A percentile compares a stretch with the other conserved stretches of the same genome.
Evolutionary conservation across 2,888 invertebrate species (phyloP).

Genomic region (Electrophaes corylata): DNA sequence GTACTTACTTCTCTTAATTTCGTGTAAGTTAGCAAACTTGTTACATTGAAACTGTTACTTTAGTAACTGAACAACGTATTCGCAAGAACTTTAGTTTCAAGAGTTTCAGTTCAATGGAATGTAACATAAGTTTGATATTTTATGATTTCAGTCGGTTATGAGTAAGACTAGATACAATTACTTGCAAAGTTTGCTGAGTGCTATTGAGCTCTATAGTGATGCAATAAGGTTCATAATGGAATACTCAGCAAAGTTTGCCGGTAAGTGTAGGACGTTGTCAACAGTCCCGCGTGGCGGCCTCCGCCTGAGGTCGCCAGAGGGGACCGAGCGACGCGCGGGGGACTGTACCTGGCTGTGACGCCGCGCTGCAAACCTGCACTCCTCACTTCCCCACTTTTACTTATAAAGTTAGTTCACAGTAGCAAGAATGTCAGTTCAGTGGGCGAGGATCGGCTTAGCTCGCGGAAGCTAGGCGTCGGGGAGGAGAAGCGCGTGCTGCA

Average conservation of each 20-base stretch:
- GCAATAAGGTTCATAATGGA: conserved; percentile 27
- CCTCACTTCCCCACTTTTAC: conserved; percentile 65
- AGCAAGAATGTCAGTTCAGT: conserved; percentile 49
- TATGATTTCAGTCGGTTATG: conserved; percentile 17
- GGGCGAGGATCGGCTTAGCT: conserved; percentile 56
- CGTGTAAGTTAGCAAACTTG: conserved; percentile 28
- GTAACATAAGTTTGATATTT: conserved; percentile 22
- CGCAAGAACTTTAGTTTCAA: conserved; percentile 20
- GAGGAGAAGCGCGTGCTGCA: conserved; percentile 77
- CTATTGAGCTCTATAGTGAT: conserved; percentile 27
- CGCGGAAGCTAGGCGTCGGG: conserved; percentile 73
- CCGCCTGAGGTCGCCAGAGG: conserved; percentile 50
- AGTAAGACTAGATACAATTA: conserved; percentile 20
- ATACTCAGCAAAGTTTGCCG: conserved; percentile 36
- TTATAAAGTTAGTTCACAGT: conserved; percentile 67
- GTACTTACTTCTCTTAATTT: conserved; percentile 27
- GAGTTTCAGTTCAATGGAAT: conserved; percentile 21
- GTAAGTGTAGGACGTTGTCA: conserved; percentile 45
- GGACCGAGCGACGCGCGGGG: conserved; percentile 47
- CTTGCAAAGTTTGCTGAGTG: conserved; percentile 31
- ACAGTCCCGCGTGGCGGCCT: conserved; percentile 57
- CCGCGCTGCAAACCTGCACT: conserved; percentile 67
- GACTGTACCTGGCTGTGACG: conserved; percentile 75
- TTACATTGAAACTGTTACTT: conserved; percentile 25
- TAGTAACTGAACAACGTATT: conserved; percentile 21